A percentile compares a stretch with the other conserved stretches of the same genome.
Evolutionary conservation across 2,113 vertebrate genomes (phyloP).

Genomic region (Symphodus melops): DNA sequence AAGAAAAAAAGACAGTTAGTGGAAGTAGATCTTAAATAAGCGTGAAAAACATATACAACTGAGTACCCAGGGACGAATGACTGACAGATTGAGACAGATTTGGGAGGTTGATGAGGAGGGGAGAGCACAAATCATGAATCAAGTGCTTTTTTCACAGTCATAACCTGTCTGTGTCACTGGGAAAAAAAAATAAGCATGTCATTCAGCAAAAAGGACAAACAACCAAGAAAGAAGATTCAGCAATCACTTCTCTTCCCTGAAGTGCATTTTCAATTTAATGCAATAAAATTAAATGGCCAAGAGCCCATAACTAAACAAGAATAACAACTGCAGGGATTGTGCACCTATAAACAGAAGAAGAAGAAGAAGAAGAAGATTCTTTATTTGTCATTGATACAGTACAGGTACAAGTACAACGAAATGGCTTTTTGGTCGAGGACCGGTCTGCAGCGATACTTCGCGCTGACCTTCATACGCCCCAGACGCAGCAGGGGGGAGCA

Average conservation of each 20-base stretch:
- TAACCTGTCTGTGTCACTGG: no score
- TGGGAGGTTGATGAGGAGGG: neutral
- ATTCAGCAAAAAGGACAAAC: neutral
- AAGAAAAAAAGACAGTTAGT: slow-evolving; percentile 56
- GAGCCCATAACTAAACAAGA: neutral
- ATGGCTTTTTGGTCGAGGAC: no score
- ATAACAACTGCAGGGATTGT: neutral
- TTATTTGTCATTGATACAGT: no score
- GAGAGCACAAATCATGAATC: neutral
- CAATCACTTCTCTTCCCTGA: neutral
- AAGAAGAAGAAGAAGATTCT: no score
- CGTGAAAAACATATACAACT: neutral
- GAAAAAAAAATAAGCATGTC: no score
- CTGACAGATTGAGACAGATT: slow-evolving; percentile 33
- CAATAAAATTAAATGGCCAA: neutral
- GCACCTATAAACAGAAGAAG: neutral
- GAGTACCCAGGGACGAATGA: slow-evolving; percentile 4
- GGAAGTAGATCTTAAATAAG: slow-evolving; percentile 21
- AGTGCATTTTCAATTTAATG: slow-evolving; percentile 1
- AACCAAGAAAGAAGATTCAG: neutral
- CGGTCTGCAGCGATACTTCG: no score
- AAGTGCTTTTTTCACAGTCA: neutral
- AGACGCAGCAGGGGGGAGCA: no score
- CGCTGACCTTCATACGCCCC: no score
- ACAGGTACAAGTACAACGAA: no score